Conservation (phyloP, 2,113 vertebrate genomes). For the Cyprinodon tularosa region DNA sequence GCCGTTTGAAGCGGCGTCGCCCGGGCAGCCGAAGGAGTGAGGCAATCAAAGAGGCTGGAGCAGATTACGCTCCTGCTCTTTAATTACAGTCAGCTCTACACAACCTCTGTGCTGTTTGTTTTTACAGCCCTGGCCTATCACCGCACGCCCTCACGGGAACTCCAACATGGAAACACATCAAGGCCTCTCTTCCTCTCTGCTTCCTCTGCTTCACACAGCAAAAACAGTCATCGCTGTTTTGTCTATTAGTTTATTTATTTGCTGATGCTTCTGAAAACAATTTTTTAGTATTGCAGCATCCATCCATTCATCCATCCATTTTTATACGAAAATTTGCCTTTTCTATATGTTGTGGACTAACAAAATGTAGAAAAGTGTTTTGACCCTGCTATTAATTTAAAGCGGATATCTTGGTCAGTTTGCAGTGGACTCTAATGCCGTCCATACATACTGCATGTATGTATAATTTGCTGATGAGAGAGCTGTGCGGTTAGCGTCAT, state of each 20-base stretch:
- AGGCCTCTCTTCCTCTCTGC: slow-evolving; percentile 51
- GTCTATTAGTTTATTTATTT: slow-evolving; percentile 60
- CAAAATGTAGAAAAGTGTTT: not conserved
- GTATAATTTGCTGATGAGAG: slow-evolving; percentile 76
- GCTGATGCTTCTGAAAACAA: slow-evolving; percentile 35
- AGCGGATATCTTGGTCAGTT: slow-evolving; percentile 33
- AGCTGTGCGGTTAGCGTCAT: slow-evolving; percentile 76
- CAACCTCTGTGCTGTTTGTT: slow-evolving; percentile 77
- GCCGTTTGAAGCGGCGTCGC: slow-evolving; percentile 70
- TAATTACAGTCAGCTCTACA: slow-evolving; percentile 75
- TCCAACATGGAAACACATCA: slow-evolving; percentile 72
- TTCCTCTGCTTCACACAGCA: slow-evolving; percentile 56
- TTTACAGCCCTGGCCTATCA: slow-evolving; percentile 74
- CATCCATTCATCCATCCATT: not conserved
- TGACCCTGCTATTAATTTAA: slow-evolving; percentile 19
- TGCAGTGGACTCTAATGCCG: slow-evolving; percentile 46
- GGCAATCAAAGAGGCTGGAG: slow-evolving; percentile 76
- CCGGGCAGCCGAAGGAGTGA: slow-evolving; percentile 68
- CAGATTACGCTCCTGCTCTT: slow-evolving; percentile 74
- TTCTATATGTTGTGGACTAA: no score
- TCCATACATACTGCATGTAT: slow-evolving; percentile 67
- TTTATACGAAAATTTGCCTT: no score
- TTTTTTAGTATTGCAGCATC: slow-evolving; percentile 14
- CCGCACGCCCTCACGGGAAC: slow-evolving; percentile 67
- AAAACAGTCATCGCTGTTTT: slow-evolving; percentile 43